These are phyloP conservation scores for Conger conger DNA, from an alignment of 2,113 vertebrate genomes.

Conservation along the genomic window DNA sequence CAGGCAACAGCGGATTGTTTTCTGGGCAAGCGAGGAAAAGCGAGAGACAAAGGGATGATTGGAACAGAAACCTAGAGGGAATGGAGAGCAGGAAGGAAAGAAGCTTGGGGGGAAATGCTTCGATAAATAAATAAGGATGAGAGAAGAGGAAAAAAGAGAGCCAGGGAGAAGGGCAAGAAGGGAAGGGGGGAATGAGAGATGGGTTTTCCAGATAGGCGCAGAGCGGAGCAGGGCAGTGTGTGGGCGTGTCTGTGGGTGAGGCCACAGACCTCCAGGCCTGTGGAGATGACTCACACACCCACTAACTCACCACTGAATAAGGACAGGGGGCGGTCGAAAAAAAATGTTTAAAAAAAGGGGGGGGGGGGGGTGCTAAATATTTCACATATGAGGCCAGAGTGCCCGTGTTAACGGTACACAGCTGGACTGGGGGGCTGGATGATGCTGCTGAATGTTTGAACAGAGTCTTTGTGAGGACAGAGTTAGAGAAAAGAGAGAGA, in stretches of 20 bases:
- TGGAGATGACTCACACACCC: slow-evolving; percentile 35
- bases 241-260: background rate
- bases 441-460: slow-evolving; percentile 41
- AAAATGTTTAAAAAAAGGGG: slow-evolving; percentile 7
- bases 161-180: too few relatives aligned
- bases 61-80: too few relatives aligned
- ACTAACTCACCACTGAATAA: slow-evolving; percentile 1
- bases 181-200: background rate
- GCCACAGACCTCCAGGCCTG: slow-evolving; percentile 24
- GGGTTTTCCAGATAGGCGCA: slow-evolving; percentile 40
- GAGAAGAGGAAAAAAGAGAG: background rate
- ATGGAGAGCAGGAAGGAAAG: background rate
- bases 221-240: slow-evolving; percentile 7
- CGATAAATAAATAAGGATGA: background rate
- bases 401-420: slow-evolving; percentile 43
- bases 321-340: background rate
- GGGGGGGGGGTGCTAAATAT: slow-evolving; percentile 37
- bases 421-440: slow-evolving; percentile 43
- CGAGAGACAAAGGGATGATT: background rate
- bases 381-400: slow-evolving; percentile 40
- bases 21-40: background rate
- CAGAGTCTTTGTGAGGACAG: slow-evolving; percentile 38
- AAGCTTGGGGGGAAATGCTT: background rate
- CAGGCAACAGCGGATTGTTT: background rate
- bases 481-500: background rate